These are phyloP conservation scores for Nansenia antarctica DNA, from an alignment of 2,113 vertebrate species.

Conservation along the genomic window DNA sequence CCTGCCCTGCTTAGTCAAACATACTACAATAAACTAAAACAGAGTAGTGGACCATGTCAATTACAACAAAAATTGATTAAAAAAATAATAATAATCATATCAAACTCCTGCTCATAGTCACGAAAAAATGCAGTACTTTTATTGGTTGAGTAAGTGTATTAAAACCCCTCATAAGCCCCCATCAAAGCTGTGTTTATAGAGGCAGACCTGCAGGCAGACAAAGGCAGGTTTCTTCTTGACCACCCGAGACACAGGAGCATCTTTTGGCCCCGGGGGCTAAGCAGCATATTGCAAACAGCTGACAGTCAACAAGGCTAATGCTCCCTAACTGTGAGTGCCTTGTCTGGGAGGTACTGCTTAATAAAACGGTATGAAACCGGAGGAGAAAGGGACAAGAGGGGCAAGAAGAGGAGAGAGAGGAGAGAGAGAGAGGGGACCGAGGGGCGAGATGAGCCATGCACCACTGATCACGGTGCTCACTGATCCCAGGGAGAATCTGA, in stretches of 20 bases:
- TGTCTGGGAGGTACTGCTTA: slow-evolving; percentile 62
- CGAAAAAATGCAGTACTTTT: slow-evolving; percentile 10
- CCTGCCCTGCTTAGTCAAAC: slow-evolving; percentile 12
- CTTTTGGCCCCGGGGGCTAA: slow-evolving; percentile 38
- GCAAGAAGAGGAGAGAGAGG: neutral
- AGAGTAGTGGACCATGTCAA: slow-evolving; percentile 25
- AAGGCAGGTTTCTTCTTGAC: slow-evolving; percentile 63
- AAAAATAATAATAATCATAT: slow-evolving; percentile 48
- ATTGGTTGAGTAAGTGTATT: slow-evolving; percentile 46
- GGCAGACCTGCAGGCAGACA: slow-evolving; percentile 45
- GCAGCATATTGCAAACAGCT: slow-evolving; percentile 71
- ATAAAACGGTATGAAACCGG: slow-evolving; percentile 64
- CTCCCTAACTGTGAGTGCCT: slow-evolving; percentile 54
- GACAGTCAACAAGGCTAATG: slow-evolving; percentile 61
- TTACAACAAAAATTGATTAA: slow-evolving; percentile 40
- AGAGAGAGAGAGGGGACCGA: neutral
- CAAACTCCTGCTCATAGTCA: slow-evolving; percentile 27
- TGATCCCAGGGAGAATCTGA: slow-evolving; percentile 40
- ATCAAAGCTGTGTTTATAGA: slow-evolving; percentile 51
- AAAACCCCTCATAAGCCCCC: slow-evolving; percentile 44
- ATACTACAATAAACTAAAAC: slow-evolving; percentile 5
- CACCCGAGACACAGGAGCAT: slow-evolving; percentile 55
- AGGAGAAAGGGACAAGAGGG: slow-evolving; percentile 36
- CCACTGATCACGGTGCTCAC: slow-evolving; percentile 47
- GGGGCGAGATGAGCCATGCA: slow-evolving; percentile 34